These are phyloP conservation scores for Eciton burchellii DNA, from an alignment of 1,140 invertebrate genomes.

Conservation along the genomic window DNA sequence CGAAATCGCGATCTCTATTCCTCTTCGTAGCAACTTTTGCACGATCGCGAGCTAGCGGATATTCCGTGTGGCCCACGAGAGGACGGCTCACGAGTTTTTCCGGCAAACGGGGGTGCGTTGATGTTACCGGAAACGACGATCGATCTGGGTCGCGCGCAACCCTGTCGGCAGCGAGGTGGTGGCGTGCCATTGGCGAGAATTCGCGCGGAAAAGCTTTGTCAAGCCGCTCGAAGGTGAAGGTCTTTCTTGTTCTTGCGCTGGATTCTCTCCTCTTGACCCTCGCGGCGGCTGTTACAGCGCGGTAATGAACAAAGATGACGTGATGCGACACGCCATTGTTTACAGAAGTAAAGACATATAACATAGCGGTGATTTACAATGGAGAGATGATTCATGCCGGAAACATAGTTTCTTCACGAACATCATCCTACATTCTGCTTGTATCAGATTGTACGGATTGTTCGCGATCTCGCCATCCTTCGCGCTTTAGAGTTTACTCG, in stretches of 20 bases:
- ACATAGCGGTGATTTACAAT: not conserved
- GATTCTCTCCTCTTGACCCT: not conserved
- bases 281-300: not conserved
- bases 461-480: not conserved
- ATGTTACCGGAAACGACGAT: slow-evolving; percentile 65
- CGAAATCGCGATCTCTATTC: too few species aligned
- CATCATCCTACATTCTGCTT: not conserved
- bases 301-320: slow-evolving; percentile 3
- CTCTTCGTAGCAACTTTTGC: not conserved
- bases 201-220: slow-evolving; percentile 4
- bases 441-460: not conserved
- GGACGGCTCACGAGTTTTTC: slow-evolving; percentile 31
- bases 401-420: not conserved
- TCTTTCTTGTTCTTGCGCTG: not conserved
- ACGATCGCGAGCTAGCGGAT: not conserved
- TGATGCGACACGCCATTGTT: not conserved
- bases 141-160: slow-evolving; percentile 63
- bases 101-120: slow-evolving; percentile 3
- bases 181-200: slow-evolving; percentile 39
- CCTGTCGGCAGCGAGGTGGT: slow-evolving; percentile 44
- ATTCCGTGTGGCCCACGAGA: not conserved
- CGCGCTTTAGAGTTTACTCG: not conserved
- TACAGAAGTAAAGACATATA: not conserved
- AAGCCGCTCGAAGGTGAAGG: not conserved
- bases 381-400: not conserved